Percentiles rank a stretch among this genome's conserved stretches.
phyloP scores from a whole-genome alignment of 2,113 vertebrate genomes.

The Himantopus leucocephalus region DNA sequence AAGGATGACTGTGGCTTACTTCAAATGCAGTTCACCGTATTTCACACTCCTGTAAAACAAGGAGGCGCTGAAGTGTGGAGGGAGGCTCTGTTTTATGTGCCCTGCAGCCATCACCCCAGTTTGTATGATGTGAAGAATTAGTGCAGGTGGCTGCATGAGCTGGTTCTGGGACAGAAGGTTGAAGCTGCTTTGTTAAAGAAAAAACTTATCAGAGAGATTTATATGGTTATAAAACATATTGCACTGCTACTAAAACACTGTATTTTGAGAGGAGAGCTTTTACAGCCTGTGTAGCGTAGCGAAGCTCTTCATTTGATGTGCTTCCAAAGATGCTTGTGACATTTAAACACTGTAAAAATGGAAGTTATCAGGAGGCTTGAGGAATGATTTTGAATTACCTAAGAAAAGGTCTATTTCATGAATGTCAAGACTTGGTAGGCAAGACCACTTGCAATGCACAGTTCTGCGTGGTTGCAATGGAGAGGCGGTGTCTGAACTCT shows the following conservation, averaged over 20 bases:
- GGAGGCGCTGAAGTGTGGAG: background rate
- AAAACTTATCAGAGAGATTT: background rate
- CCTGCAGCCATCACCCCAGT: background rate
- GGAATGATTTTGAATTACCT: background rate
- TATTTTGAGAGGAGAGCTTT: background rate
- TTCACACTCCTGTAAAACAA: background rate
- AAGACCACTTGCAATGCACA: background rate
- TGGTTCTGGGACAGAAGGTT: background rate
- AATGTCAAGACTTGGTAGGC: background rate
- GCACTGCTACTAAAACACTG: background rate
- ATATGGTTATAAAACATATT: background rate
- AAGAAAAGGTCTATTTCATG: background rate
- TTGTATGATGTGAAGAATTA: background rate
- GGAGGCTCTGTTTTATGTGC: background rate
- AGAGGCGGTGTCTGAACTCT: background rate
- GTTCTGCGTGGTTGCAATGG: background rate
- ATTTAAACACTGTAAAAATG: background rate
- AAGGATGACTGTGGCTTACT: background rate
- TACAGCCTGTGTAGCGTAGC: background rate
- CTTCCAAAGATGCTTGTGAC: background rate
- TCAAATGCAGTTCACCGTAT: background rate
- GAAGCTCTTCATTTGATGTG: background rate
- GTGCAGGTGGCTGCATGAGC: background rate
- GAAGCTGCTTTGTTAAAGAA: background rate
- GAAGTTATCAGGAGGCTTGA: background rate